Evolutionary conservation across 2,888 invertebrate species (phyloP).

Genomic region (Flabesymbios commensalis): DNA sequence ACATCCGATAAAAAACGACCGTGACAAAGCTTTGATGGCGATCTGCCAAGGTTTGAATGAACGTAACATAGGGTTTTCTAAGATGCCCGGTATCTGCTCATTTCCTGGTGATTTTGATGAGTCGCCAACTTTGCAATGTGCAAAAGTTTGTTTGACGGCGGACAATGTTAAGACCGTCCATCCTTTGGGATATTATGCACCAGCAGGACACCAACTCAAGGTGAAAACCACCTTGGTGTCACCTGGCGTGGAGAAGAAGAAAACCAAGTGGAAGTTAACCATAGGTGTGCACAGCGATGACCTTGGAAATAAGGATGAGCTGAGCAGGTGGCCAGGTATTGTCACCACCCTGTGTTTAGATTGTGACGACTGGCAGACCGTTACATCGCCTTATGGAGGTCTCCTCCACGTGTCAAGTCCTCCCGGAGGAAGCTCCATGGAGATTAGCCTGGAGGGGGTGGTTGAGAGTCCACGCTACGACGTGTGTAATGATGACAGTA

Average conservation of each 20-base stretch:
- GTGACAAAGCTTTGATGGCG: too few species aligned
- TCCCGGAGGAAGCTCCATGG: not conserved
- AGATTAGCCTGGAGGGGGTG: not conserved
- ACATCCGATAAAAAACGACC: too few species aligned
- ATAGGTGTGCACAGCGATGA: constrained; percentile 37
- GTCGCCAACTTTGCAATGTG: too few species aligned
- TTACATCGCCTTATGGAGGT: constrained; percentile 22
- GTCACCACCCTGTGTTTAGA: not conserved
- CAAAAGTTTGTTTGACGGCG: not conserved
- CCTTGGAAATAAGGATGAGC: constrained; percentile 4
- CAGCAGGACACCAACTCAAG: not conserved
- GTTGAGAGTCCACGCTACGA: not conserved
- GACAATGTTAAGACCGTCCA: not conserved
- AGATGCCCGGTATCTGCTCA: not conserved
- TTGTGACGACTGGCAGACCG: not conserved
- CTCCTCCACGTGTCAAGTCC: constrained; percentile 19
- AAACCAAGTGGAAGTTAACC: constrained; percentile 26
- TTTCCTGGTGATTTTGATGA: not conserved
- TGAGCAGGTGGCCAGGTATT: constrained; percentile 24
- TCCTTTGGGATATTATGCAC: not conserved
- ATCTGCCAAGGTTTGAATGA: too few species aligned
- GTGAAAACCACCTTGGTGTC: constrained; percentile 18
- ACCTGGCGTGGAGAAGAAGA: constrained; percentile 2
- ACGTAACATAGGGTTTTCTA: too few species aligned
- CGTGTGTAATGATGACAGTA: not conserved